Evolutionary conservation across 2,113 vertebrate species (phyloP).

Genomic region (Ranitomeya variabilis): DNA sequence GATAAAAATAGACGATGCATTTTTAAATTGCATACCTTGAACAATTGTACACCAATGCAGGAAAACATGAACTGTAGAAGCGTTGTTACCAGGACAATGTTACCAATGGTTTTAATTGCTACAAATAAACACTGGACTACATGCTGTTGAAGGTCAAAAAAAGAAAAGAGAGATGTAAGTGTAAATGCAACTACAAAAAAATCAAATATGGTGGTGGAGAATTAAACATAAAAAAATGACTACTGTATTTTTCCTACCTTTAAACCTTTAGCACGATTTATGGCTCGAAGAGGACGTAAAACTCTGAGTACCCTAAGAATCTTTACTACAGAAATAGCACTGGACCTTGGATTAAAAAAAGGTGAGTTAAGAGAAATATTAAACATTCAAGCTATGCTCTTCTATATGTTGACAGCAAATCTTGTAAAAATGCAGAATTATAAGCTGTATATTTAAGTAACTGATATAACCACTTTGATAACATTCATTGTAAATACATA

Average conservation of each 20-base stretch:
- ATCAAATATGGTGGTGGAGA: background rate
- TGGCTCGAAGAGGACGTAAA: slow-evolving; percentile 92
- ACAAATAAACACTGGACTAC: slow-evolving; percentile 98
- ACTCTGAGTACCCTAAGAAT: slow-evolving; percentile 95
- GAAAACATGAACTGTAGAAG: slow-evolving; percentile 96
- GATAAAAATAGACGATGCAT: background rate
- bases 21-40: slow-evolving; percentile 81
- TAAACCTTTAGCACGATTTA: slow-evolving; percentile 94
- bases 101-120: slow-evolving; percentile 96
- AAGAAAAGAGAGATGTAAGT: background rate
- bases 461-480: too few relatives aligned
- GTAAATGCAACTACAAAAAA: background rate
- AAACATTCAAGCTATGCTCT: background rate
- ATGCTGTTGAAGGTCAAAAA: slow-evolving; percentile 75
- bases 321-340: slow-evolving; percentile 96
- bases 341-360: slow-evolving; percentile 74
- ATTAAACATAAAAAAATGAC: background rate
- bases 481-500: too few relatives aligned
- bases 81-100: slow-evolving; percentile 93
- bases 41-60: slow-evolving; percentile 96
- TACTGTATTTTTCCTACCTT: slow-evolving; percentile 77
- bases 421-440: too few relatives aligned
- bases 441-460: too few relatives aligned
- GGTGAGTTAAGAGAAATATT: background rate
- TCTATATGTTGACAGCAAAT: background rate